Percentiles rank a stretch among this genome's conserved stretches.
phyloP scores from a whole-genome alignment of 1,140 invertebrate species.

The Schlechtendalia chinensis region DNA sequence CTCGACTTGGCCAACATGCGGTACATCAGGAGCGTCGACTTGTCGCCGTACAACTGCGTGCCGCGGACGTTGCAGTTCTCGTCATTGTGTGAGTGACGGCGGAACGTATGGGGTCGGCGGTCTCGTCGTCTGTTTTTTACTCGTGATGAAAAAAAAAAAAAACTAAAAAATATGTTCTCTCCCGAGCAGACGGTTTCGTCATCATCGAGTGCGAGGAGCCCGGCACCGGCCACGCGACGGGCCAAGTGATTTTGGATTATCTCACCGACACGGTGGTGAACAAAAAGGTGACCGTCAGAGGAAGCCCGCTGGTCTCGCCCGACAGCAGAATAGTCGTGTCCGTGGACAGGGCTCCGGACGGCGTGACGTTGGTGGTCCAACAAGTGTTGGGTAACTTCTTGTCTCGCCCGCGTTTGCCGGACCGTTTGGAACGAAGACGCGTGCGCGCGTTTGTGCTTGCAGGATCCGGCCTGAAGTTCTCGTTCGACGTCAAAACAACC shows the following conservation, averaged over 20 bases:
- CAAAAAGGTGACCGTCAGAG: slow-evolving; percentile 65
- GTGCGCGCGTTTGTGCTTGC: slow-evolving; percentile 52
- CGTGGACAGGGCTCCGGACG: slow-evolving; percentile 62
- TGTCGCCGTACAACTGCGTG: slow-evolving; percentile 74
- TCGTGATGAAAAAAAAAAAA: too few relatives aligned
- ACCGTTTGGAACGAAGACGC: not conserved
- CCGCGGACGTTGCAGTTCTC: slow-evolving; percentile 71
- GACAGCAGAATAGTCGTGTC: slow-evolving; percentile 72
- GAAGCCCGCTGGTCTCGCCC: slow-evolving; percentile 70
- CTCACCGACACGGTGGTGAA: slow-evolving; percentile 72
- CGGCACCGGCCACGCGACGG: slow-evolving; percentile 63
- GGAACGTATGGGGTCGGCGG: too few relatives aligned
- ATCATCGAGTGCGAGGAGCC: slow-evolving; percentile 72
- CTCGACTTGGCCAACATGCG: slow-evolving; percentile 73
- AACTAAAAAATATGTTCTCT: too few relatives aligned
- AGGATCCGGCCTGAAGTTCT: slow-evolving; percentile 68
- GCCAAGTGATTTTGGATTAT: slow-evolving; percentile 74
- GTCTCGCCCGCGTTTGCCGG: not conserved
- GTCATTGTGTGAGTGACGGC: slow-evolving; percentile 66
- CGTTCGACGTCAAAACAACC: slow-evolving; percentile 76
- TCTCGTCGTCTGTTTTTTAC: too few relatives aligned
- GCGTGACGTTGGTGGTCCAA: slow-evolving; percentile 72
- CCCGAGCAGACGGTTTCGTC: slow-evolving; percentile 68
- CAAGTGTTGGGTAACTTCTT: slow-evolving; percentile 63
- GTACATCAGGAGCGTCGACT: slow-evolving; percentile 72